A percentile compares a stretch with the other conserved stretches of the same genome.
Evolutionary conservation across 92 coral and sea anemone species (phyloP).

Genomic region (Paragorgia papillata): DNA sequence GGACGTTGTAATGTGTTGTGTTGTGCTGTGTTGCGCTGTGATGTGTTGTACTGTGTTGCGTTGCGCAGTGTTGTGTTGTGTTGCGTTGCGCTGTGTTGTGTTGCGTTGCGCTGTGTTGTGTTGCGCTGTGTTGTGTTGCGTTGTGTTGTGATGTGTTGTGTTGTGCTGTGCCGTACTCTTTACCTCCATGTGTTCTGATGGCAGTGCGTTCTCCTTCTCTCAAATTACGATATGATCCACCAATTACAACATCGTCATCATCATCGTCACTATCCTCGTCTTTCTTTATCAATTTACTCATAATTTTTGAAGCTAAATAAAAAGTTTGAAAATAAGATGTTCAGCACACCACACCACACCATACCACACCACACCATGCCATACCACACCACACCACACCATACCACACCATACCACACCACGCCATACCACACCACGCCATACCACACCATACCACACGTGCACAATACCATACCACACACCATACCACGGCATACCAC

Average conservation of each 20-base stretch:
- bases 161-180: too few relatives aligned
- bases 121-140: too few relatives aligned
- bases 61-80: neutral
- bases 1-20: neutral
- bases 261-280: constrained; percentile 69
- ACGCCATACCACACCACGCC: too few relatives aligned
- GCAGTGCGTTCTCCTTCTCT: constrained; percentile 2
- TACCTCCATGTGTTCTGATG: neutral
- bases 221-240: constrained; percentile 47
- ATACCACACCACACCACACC: too few relatives aligned
- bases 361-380: too few relatives aligned
- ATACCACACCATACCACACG: too few relatives aligned
- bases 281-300: neutral
- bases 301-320: neutral
- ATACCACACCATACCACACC: too few relatives aligned
- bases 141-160: too few relatives aligned
- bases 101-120: neutral
- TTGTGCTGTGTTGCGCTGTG: too few relatives aligned
- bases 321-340: neutral
- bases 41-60: neutral
- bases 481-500: too few relatives aligned
- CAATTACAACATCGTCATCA: constrained; percentile 76
- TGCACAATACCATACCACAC: too few relatives aligned
- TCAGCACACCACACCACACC: too few relatives aligned
- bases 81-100: neutral